Percentiles rank a stretch among this genome's conserved stretches.
Conservation (phyloP, 2,888 invertebrate genomes). For the Rhamphomyia laevipes region DNA sequence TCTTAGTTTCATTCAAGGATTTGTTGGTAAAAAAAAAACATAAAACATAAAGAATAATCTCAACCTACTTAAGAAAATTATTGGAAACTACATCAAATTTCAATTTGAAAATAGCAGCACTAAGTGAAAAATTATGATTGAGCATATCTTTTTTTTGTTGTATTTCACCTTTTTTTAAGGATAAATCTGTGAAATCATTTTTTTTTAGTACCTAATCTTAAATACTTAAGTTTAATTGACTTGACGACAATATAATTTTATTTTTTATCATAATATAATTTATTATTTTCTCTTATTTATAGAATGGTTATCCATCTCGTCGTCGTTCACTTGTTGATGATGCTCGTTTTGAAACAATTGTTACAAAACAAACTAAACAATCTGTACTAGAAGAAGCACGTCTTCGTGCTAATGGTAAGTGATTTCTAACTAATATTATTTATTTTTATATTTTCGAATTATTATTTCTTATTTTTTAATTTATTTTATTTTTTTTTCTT, state of each 20-base stretch:
- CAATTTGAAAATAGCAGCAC: too few species aligned
- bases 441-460: not conserved
- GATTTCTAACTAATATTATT: not conserved
- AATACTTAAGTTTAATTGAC: too few species aligned
- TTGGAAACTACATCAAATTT: too few species aligned
- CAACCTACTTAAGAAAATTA: too few species aligned
- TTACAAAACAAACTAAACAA: conserved; percentile 91
- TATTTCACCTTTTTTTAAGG: too few species aligned
- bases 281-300: conserved; percentile 32
- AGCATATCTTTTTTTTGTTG: too few species aligned
- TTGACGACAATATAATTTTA: not conserved
- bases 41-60: too few species aligned
- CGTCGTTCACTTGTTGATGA: conserved; percentile 94
- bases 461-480: not conserved
- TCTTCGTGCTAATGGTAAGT: conserved; percentile 71
- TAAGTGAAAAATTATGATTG: too few species aligned
- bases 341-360: conserved; percentile 91
- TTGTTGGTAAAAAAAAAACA: too few species aligned
- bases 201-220: too few species aligned
- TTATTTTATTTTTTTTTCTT: conserved; percentile 11
- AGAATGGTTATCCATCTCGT: conserved; percentile 95
- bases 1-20: conserved; percentile 1
- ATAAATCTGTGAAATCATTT: too few species aligned
- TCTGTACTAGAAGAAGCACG: conserved; percentile 84
- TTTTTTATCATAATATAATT: conserved; percentile 2